A percentile compares a stretch with the other conserved stretches of the same genome.
These are phyloP conservation scores for Catamblyrhynchus diadema DNA, from an alignment of 2,797 vertebrate genomes.

Conservation along the genomic window DNA sequence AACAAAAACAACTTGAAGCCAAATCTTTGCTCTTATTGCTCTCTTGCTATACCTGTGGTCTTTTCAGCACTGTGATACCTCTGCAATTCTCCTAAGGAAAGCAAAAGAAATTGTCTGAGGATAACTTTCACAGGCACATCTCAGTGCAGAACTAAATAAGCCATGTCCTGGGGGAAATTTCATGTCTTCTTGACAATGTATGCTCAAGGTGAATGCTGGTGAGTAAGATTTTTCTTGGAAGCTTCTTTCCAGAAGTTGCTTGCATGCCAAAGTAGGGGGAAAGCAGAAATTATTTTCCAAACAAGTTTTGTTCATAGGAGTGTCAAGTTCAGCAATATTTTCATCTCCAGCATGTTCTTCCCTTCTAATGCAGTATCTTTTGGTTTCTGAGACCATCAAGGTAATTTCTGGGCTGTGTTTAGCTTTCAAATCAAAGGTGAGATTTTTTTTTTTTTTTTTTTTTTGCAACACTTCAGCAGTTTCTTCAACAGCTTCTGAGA, in stretches of 20 bases:
- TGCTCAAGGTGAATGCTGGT: background rate
- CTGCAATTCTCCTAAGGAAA: background rate
- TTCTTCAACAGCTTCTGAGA: background rate
- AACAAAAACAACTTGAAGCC: background rate
- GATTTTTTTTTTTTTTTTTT: conserved; percentile 22
- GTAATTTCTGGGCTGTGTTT: background rate
- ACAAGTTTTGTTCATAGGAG: background rate
- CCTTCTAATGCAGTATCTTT: background rate
- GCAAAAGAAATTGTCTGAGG: background rate
- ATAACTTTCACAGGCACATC: background rate
- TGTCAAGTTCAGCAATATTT: background rate
- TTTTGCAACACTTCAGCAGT: background rate
- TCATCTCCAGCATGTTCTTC: background rate
- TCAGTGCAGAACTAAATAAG: background rate
- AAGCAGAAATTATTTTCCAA: background rate
- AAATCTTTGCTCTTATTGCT: background rate
- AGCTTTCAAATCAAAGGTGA: background rate
- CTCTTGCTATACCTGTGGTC: background rate
- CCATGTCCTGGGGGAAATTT: accelerated
- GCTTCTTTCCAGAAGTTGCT: background rate
- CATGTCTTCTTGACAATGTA: background rate
- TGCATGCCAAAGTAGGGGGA: background rate
- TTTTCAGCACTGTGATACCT: background rate
- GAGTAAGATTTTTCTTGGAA: background rate
- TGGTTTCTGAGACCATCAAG: background rate